Evolutionary conservation across 2,888 invertebrate genomes (phyloP), one percentile per base, ranked within the genome.

Genomic region (Andrena camellia): DNA sequence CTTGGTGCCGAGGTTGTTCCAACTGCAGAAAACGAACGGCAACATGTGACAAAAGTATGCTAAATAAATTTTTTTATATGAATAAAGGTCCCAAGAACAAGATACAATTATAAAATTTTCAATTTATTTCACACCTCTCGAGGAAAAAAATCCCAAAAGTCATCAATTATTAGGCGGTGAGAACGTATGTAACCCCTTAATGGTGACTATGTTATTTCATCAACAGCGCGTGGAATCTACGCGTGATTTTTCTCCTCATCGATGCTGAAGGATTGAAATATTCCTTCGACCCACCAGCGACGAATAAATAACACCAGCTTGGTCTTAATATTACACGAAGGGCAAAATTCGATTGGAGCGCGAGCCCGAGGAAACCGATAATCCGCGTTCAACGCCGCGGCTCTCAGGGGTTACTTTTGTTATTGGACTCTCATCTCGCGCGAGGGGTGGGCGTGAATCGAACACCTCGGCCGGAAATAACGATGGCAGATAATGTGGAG

Each of bases 391-490:
- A 71, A 78, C 69, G 75, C 60, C 77, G 80, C 87, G 86, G 70
- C 80, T 87, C 87, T 74, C 87, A 50, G 67, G 69, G 83, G 88
- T 87, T 88, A 87, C 87, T 88, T 88, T 88, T 78, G 74, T 88
- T 86, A 80, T 78, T 73, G 81, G 79, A 67, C 71, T 78, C 82
- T 71, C 81, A 59, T 82, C 85, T 81, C 76, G 85, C 83, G 80
- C 52, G 80, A 77, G 73, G 75, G 64, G 70, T 63, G 85, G 76
- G 73, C 75, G 83, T 78, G 83, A 81, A 83, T 85, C 86, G 88
- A 85, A 87, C 83, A 83, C 78, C 78, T 80, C 84, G 82, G 81
- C 87, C 90, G 93, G 91, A 92, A 92, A 92, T 91, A 90, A 90
- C 89, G 91, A 92, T 92, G 84, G 70, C 73, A 90, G 92, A 92